Percentiles rank a stretch among this genome's conserved stretches.
Conservation (phyloP, 23 tunicate species). For the Ciona savignyi region DNA sequence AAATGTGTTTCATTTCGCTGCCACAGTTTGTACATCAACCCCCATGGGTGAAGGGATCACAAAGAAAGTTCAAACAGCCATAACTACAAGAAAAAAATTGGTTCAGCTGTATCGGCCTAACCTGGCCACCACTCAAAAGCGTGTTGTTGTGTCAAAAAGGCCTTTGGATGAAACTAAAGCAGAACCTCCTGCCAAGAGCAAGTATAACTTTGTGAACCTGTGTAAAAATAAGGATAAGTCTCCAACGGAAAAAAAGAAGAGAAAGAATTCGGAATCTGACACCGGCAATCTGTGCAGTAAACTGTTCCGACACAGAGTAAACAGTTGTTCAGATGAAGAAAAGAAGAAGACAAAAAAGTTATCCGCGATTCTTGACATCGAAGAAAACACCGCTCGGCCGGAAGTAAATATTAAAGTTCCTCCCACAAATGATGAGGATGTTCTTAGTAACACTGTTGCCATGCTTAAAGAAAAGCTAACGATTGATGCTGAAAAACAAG, state of each 20-base stretch:
- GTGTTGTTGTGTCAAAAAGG: neutral
- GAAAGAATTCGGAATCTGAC: neutral
- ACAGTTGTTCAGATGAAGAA: neutral
- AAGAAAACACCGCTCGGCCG: constrained; percentile 1
- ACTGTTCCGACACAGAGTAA: constrained; percentile 1
- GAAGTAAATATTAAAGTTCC: too few relatives aligned
- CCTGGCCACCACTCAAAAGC: neutral
- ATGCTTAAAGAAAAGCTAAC: constrained; percentile 58
- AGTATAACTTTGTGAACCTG: too few relatives aligned
- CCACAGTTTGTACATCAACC: constrained; percentile 35
- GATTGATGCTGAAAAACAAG: constrained; percentile 7
- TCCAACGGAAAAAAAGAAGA: neutral
- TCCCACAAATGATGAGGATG: constrained; percentile 17
- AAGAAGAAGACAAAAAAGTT: neutral
- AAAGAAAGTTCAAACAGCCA: constrained; percentile 47
- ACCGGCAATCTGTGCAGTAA: neutral
- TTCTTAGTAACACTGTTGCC: constrained; percentile 52
- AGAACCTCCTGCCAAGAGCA: neutral
- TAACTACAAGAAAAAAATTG: constrained; percentile 11
- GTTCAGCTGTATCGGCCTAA: constrained; percentile 4
- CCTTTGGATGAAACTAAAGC: neutral
- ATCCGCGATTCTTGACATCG: constrained; percentile 16
- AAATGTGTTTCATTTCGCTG: constrained; percentile 64
- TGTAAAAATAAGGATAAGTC: neutral
- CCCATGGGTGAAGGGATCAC: constrained; percentile 34